These are phyloP conservation scores for Noctilio leporinus DNA, from an alignment of 2,113 vertebrate genomes.

Conservation along the genomic window DNA sequence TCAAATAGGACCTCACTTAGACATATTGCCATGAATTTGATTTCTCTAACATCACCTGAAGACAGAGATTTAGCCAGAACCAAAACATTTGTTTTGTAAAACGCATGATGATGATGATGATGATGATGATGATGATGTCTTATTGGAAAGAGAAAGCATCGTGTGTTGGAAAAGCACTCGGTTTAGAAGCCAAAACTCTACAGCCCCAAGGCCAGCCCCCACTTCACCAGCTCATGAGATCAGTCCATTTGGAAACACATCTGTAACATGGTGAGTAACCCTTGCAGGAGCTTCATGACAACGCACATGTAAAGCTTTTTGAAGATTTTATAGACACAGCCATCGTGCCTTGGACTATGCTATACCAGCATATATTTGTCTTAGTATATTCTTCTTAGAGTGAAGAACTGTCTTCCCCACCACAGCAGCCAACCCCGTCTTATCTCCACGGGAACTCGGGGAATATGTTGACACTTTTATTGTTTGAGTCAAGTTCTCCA, in stretches of 20 bases:
- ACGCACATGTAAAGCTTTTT: background rate
- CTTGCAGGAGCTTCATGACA: background rate
- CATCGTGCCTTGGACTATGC: background rate
- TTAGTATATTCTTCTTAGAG: background rate
- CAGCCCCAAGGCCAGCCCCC: background rate
- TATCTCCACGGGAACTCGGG: background rate
- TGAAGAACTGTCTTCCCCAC: background rate
- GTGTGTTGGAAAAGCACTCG: background rate
- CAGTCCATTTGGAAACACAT: background rate
- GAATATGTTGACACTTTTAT: background rate
- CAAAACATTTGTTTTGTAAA: background rate
- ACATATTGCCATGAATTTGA: background rate
- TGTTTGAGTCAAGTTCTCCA: background rate
- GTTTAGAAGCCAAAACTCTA: background rate
- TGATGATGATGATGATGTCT: background rate
- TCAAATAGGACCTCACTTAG: background rate
- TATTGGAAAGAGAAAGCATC: background rate
- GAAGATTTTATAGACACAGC: background rate
- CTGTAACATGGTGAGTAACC: background rate
- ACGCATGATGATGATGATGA: background rate
- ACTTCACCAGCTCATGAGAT: background rate
- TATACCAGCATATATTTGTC: background rate
- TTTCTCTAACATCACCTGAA: slow-evolving; percentile 26
- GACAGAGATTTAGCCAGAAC: background rate
- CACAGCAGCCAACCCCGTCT: background rate